phyloP scores from a whole-genome alignment of 2,113 vertebrate genomes.

The Antechinus flavipes region DNA sequence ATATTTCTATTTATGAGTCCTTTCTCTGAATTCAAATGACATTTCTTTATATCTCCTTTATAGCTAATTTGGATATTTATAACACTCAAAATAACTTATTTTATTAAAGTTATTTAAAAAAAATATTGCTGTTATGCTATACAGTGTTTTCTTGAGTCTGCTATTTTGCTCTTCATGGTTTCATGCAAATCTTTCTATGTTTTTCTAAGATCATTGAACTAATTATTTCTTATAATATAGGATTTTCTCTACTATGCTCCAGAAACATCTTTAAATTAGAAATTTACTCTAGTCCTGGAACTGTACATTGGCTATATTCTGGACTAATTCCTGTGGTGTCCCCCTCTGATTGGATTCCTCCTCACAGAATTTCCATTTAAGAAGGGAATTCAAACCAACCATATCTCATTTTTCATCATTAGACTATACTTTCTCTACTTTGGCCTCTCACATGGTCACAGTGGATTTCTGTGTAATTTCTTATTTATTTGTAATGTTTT shows the following conservation, averaged over 20 bases:
- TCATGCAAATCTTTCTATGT: no score
- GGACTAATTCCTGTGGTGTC: background rate
- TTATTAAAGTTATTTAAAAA: background rate
- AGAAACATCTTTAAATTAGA: background rate
- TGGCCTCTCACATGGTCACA: background rate
- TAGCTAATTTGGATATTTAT: background rate
- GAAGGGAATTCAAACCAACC: background rate
- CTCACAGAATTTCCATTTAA: background rate
- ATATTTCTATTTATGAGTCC: background rate
- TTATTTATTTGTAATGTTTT: background rate
- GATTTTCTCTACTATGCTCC: background rate
- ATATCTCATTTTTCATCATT: background rate
- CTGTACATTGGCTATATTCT: background rate
- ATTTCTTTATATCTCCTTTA: background rate
- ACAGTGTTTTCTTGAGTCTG: background rate
- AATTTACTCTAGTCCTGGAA: background rate
- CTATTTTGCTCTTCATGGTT: background rate
- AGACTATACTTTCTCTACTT: background rate
- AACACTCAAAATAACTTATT: background rate
- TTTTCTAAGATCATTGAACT: background rate
- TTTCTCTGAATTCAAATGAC: background rate
- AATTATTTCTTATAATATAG: background rate
- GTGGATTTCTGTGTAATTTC: background rate
- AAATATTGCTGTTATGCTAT: background rate
- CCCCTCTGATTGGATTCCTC: background rate